phyloP scores from a whole-genome alignment of 2,797 vertebrate species.

The Hydrolagus colliei region DNA sequence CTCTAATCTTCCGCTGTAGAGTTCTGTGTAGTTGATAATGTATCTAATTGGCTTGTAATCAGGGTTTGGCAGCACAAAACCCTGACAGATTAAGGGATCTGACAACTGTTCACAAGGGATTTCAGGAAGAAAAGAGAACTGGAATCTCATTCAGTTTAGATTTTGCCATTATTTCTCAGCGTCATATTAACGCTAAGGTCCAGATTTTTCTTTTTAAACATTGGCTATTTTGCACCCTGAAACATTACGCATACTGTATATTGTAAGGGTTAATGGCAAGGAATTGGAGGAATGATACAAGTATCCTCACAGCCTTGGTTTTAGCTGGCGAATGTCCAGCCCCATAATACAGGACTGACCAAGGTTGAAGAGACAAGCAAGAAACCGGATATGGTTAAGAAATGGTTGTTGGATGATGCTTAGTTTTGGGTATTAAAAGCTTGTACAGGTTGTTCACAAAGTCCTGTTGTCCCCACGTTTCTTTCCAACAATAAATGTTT shows the following conservation, averaged over 20 bases:
- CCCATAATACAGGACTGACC: too few relatives aligned
- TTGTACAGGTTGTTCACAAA: too few relatives aligned
- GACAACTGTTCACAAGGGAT: constrained; percentile 41
- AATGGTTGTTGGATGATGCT: too few relatives aligned
- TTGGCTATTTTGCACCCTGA: constrained; percentile 34
- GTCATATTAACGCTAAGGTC: too few relatives aligned
- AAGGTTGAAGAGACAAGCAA: too few relatives aligned
- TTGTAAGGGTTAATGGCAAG: neutral
- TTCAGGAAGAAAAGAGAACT: constrained; percentile 39
- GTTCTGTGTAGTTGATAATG: constrained; percentile 57
- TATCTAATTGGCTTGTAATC: constrained; percentile 85
- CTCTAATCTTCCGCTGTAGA: constrained; percentile 64
- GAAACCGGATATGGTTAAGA: too few relatives aligned
- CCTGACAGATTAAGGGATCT: constrained; percentile 47
- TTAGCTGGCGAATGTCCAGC: too few relatives aligned
- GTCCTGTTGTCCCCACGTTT: too few relatives aligned
- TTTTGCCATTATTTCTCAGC: constrained; percentile 22
- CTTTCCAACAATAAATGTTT: too few relatives aligned
- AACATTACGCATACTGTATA: neutral
- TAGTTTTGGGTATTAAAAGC: too few relatives aligned
- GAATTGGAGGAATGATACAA: neutral
- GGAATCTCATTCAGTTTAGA: constrained; percentile 36
- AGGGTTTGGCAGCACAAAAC: constrained; percentile 59
- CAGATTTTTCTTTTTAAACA: constrained; percentile 33
- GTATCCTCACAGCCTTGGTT: too few relatives aligned